These are phyloP conservation scores for Vulpes ferrilata DNA, from an alignment of 2,113 vertebrate genomes.

Conservation along the genomic window DNA sequence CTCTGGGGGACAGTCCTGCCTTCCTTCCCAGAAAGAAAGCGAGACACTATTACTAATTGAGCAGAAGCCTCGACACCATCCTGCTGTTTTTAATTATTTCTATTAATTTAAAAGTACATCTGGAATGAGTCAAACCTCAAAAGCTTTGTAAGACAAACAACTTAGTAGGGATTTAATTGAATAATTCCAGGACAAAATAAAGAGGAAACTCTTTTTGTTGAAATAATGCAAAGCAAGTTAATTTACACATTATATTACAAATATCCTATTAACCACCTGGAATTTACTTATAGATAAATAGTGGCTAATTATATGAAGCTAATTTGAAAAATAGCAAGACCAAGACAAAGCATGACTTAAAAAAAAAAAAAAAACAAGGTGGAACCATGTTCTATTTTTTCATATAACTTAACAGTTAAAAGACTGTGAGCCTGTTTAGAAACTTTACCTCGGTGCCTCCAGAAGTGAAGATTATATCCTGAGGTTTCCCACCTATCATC, in stretches of 20 bases:
- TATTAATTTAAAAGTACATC: background rate
- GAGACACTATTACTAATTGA: rapidly evolving
- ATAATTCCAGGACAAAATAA: background rate
- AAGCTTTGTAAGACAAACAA: background rate
- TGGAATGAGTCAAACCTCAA: background rate
- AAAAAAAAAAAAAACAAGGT: background rate
- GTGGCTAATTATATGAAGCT: background rate
- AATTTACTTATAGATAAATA: background rate
- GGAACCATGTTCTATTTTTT: background rate
- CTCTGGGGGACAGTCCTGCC: rapidly evolving
- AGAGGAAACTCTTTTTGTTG: background rate
- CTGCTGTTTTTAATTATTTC: rapidly evolving
- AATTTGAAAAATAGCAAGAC: background rate
- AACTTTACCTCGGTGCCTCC: conserved; percentile 96
- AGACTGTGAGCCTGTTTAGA: rapidly evolving
- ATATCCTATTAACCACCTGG: background rate
- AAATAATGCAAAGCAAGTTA: background rate
- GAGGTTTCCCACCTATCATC: conserved; percentile 92
- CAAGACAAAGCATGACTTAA: background rate
- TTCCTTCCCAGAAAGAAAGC: background rate
- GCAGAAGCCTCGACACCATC: rapidly evolving
- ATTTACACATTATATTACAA: background rate
- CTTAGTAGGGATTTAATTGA: background rate
- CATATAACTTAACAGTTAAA: rapidly evolving
- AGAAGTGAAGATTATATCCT: conserved; percentile 95